phyloP scores from a whole-genome alignment of 2,113 vertebrate genomes.

The Rhinolophus sinicus region DNA sequence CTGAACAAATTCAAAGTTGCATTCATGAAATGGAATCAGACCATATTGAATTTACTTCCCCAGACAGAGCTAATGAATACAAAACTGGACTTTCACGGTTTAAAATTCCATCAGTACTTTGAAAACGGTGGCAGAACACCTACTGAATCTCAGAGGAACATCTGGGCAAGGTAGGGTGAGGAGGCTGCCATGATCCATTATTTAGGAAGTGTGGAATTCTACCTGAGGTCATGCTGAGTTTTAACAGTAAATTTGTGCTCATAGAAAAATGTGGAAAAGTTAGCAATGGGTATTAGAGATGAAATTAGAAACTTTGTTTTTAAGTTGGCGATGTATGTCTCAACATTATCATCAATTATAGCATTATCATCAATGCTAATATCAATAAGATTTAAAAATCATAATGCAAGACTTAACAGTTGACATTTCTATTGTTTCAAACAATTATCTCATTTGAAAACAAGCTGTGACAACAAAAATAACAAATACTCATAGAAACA shows the following conservation, averaged over 20 bases:
- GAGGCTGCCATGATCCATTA: neutral
- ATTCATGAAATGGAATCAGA: slow-evolving; percentile 43
- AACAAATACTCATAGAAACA: neutral
- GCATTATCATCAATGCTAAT: neutral
- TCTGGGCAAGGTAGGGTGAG: neutral
- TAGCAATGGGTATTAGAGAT: neutral
- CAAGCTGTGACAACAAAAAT: neutral
- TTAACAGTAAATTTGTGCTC: slow-evolving; percentile 3
- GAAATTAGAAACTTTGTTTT: neutral
- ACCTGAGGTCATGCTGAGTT: neutral
- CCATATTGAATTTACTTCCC: neutral
- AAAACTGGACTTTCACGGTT: neutral
- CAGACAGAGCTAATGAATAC: slow-evolving; percentile 5
- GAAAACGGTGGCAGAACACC: neutral
- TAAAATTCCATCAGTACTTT: slow-evolving; percentile 7
- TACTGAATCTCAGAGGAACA: neutral
- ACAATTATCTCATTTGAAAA: slow-evolving; percentile 25
- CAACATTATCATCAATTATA: neutral
- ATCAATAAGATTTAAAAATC: neutral
- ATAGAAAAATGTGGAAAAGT: neutral
- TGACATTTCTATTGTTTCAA: neutral
- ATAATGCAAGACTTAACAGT: neutral
- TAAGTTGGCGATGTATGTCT: neutral
- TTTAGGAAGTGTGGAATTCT: neutral
- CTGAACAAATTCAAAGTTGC: slow-evolving; percentile 1